Conservation (phyloP, 1,140 invertebrate genomes). For the Caenorhabditis briggsae region DNA sequence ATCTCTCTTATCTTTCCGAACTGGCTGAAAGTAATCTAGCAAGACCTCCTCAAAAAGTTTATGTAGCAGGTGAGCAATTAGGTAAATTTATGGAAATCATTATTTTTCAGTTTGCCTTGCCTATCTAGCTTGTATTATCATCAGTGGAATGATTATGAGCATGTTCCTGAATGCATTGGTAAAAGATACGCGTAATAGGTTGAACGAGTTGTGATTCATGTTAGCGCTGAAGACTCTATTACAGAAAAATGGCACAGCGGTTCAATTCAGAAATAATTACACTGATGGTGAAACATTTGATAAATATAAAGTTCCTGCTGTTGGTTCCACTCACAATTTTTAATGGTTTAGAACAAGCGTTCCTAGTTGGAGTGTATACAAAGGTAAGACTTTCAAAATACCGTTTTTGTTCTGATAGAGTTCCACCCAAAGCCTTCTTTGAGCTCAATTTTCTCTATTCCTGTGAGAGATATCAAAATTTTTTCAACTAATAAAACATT, state of each 20-base stretch:
- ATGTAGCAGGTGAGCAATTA: constrained; percentile 51
- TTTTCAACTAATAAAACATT: no score
- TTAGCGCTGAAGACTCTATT: constrained; percentile 9
- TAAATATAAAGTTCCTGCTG: constrained; percentile 78
- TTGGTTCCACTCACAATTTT: constrained; percentile 94
- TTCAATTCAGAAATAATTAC: constrained; percentile 72
- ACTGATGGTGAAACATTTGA: constrained; percentile 69
- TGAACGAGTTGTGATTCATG: neutral
- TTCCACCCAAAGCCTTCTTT: no score
- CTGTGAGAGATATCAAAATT: no score
- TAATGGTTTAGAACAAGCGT: constrained; percentile 96
- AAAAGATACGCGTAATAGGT: constrained; percentile 79
- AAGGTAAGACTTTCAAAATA: constrained; percentile 65
- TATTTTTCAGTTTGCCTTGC: constrained; percentile 84
- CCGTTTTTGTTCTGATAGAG: no score
- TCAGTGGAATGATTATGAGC: constrained; percentile 88
- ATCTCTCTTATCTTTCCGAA: constrained; percentile 62
- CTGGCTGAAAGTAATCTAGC: constrained; percentile 80
- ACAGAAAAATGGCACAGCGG: constrained; percentile 66
- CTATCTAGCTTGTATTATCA: constrained; percentile 87
- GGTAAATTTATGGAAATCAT: neutral
- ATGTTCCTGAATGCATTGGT: constrained; percentile 90
- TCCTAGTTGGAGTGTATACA: constrained; percentile 93
- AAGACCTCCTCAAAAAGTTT: constrained; percentile 85
- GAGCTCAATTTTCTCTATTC: no score